Evolutionary conservation across 2,888 invertebrate species (phyloP), one percentile per base, ranked within the genome.

Genomic region (Parascotia fuliginaria): DNA sequence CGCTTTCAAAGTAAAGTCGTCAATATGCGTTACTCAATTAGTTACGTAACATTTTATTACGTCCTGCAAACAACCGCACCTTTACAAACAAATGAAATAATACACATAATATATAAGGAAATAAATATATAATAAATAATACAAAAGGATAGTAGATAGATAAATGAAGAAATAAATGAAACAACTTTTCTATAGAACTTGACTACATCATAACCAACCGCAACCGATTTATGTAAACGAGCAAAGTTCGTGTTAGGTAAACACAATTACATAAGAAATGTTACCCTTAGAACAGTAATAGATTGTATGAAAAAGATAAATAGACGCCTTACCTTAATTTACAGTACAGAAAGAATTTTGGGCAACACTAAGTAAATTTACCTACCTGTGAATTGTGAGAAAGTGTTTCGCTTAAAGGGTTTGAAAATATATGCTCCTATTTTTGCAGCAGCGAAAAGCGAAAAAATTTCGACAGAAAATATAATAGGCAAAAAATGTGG

Each of bases 141-240:
- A n/a, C n/a, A n/a, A n/a, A n/a, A 19, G 19, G 5, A 19, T 5
- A 19, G 2, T 19, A 19, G 3, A 2, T 3, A 2, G 2, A 19
- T 5, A 3, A 19, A 19, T 2, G 19, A 2, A 2, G 19, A 5
- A 19, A 19, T 3, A 5, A 19, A 29, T 3, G 12, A 5, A 9
- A 9, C 29, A 5, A 12, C 29, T 11, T 11, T 11, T 15, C 14
- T 27, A 12, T n/a, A 29, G 12, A 6, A 37, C 3, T 36, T 16
- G 31, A 0, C 28, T 55, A 55, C 38, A 60, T 60, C 61, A 51
- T 55, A 60, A 46, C 51, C 47, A 34, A 40, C 41, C 47, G 40
- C 39, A 22, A 33, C 15, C 44, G 40, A 60, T 51, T 60, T 65
- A 62, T 65, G 61, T 56, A 60, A 65, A 55, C 51, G 55, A 65